Base-by-base conservation (phyloP, 2,113 vertebrate species). In the Neotragus moschatus region DNA sequence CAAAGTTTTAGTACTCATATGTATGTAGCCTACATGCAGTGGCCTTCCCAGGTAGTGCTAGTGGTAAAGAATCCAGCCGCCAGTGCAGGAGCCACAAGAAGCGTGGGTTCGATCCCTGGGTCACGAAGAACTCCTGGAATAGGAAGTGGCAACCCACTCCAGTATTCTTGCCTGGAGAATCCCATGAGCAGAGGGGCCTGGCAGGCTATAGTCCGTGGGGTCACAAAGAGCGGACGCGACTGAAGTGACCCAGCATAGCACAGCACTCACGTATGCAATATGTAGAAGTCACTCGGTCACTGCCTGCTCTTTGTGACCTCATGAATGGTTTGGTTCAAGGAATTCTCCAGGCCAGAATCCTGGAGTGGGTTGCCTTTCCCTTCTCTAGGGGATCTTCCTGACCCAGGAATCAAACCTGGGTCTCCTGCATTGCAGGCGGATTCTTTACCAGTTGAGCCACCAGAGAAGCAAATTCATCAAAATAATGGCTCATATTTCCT, bases 21-120 rank as follows among this genome's bases (percentile, higher is more conserved):
- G 1, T 53, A 60, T 49, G 8, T 19, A 55, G 23, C 19, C 1
- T 21, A 11, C 5, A 3, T 6, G 10, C 19, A 12, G n/a, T 23
- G 66, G 66, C n/a, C 10, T 39, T 70, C 19, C n/a, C 19, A 1
- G n/a, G 19, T 1, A n/a, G n/a, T 70, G n/a, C 66, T 70, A 0
- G 17, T 39, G 66, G 66, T 36, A 6, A 70, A 12, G 66, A 70
- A 6, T 6, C 66, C 19, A 6, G 19, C n/a, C 23, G n/a, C 66
- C 66, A 12, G n/a, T 6, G 19, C 10, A 39, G n/a, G 66, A 70
- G n/a, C n/a, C 66, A 12, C 19, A 12, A 11, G n/a, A 70, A 70
- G 23, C 0, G 6, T 14, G 70, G 36, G 36, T 13, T 75, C 0
- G 6, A 26, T 26, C 70, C 70, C 70, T 75, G 70, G 70, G 39